Conservation (phyloP, 92 coral and sea anemone species). For the Zoanthus solanderi region DNA sequence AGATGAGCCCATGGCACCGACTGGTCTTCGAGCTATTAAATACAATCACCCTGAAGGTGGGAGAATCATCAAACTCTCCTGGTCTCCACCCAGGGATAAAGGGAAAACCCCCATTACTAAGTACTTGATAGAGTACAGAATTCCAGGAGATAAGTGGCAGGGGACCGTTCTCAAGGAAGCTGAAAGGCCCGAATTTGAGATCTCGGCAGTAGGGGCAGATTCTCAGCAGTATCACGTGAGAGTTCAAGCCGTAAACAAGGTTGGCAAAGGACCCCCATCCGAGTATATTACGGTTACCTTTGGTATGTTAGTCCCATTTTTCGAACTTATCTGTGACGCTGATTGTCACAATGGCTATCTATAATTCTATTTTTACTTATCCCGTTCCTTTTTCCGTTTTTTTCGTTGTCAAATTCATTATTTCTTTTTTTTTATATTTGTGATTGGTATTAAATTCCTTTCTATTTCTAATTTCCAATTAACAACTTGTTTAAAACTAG, state of each 20-base stretch:
- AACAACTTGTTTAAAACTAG: too few relatives aligned
- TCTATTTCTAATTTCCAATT: too few relatives aligned
- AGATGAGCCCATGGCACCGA: slow-evolving; percentile 51
- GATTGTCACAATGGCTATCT: not conserved
- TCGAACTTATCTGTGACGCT: not conserved
- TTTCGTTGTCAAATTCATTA: too few relatives aligned
- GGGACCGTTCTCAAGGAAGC: slow-evolving; percentile 38
- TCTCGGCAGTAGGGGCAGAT: slow-evolving; percentile 25
- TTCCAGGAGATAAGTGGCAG: slow-evolving; percentile 25
- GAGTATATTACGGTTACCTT: slow-evolving; percentile 25
- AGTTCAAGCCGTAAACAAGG: slow-evolving; percentile 37
- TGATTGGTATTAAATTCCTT: too few relatives aligned
- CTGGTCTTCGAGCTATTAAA: slow-evolving; percentile 9
- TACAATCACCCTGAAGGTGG: slow-evolving; percentile 24
- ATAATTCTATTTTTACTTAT: too few relatives aligned
- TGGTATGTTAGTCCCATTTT: not conserved
- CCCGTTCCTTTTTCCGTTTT: too few relatives aligned
- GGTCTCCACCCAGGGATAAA: slow-evolving; percentile 34
- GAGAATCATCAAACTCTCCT: slow-evolving; percentile 30
- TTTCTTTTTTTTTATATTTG: too few relatives aligned
- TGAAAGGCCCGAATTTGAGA: slow-evolving; percentile 20
- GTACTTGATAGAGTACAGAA: slow-evolving; percentile 31
- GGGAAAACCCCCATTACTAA: slow-evolving; percentile 34
- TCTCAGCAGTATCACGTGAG: slow-evolving; percentile 28
- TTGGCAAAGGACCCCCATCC: slow-evolving; percentile 45